Conservation (phyloP, 1,140 invertebrate genomes). For the Globodera rostochiensis region DNA sequence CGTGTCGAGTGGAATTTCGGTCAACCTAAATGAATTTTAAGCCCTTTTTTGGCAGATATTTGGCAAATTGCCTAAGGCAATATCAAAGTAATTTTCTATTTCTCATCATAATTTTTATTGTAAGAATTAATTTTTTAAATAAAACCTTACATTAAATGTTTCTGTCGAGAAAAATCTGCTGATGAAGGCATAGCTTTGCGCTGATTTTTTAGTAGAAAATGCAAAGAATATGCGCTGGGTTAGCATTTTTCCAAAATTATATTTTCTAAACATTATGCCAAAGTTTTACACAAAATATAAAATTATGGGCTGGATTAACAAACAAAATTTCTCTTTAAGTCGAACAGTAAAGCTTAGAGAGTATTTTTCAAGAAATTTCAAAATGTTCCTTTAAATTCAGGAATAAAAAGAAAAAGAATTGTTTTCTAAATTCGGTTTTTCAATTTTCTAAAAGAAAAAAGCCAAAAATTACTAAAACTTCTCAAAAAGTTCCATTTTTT, state of each 20-base stretch:
- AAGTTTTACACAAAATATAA: not conserved
- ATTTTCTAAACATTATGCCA: not conserved
- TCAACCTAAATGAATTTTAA: conserved; percentile 67
- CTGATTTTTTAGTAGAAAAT: not conserved
- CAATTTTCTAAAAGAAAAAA: too few relatives aligned
- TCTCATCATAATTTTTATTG: too few relatives aligned
- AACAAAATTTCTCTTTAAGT: too few relatives aligned
- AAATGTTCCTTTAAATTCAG: too few relatives aligned
- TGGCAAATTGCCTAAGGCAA: too few relatives aligned
- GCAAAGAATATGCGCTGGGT: not conserved
- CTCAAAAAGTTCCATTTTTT: not conserved
- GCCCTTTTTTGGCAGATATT: not conserved
- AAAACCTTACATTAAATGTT: not conserved
- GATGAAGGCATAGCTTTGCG: not conserved
- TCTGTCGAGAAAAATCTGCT: not conserved
- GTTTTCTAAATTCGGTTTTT: too few relatives aligned
- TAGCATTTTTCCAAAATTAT: not conserved
- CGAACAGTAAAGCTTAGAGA: too few relatives aligned
- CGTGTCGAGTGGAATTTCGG: conserved; percentile 68
- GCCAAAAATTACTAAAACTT: not conserved
- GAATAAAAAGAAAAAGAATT: too few relatives aligned
- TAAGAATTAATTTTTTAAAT: too few relatives aligned
- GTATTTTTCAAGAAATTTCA: too few relatives aligned
- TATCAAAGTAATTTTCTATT: too few relatives aligned
- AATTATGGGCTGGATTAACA: too few relatives aligned